Conservation (phyloP, 2,888 invertebrate genomes). For the Megastigmus dorsalis region DNA sequence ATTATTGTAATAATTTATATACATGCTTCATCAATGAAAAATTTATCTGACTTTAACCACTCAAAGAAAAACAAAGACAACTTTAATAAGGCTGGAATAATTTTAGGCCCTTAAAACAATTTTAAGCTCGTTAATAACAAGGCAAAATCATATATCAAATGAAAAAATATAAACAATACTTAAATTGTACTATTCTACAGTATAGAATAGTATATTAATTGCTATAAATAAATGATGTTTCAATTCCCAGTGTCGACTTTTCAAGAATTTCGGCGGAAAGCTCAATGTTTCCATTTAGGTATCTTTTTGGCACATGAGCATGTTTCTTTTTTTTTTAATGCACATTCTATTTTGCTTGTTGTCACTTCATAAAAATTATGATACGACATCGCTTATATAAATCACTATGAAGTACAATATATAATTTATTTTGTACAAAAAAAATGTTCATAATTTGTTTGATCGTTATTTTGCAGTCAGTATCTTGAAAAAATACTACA, state of each 20-base stretch:
- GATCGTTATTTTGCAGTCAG: constrained; percentile 8
- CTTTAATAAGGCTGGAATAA: constrained; percentile 25
- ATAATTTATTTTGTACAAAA: constrained; percentile 29
- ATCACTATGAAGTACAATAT: background rate
- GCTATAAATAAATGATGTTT: background rate
- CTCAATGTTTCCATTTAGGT: background rate
- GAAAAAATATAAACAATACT: constrained; percentile 5
- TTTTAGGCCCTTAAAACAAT: constrained; percentile 5
- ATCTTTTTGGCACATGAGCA: constrained; percentile 43
- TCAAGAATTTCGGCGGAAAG: constrained; percentile 1
- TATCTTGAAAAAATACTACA: background rate
- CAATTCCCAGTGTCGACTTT: background rate
- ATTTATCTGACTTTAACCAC: background rate
- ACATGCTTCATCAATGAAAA: background rate
- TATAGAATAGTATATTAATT: constrained; percentile 18
- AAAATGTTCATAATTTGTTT: constrained; percentile 34
- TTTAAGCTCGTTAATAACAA: constrained; percentile 26
- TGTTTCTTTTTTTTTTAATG: constrained; percentile 5
- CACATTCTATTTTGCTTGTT: constrained; percentile 9
- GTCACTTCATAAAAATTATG: background rate
- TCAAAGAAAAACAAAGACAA: constrained; percentile 16
- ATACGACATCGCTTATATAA: background rate
- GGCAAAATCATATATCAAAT: background rate
- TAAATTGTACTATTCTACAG: constrained; percentile 4
- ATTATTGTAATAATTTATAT: background rate